Conservation (phyloP, 2,888 invertebrate species). For the Perizoma flavofasciatum region DNA sequence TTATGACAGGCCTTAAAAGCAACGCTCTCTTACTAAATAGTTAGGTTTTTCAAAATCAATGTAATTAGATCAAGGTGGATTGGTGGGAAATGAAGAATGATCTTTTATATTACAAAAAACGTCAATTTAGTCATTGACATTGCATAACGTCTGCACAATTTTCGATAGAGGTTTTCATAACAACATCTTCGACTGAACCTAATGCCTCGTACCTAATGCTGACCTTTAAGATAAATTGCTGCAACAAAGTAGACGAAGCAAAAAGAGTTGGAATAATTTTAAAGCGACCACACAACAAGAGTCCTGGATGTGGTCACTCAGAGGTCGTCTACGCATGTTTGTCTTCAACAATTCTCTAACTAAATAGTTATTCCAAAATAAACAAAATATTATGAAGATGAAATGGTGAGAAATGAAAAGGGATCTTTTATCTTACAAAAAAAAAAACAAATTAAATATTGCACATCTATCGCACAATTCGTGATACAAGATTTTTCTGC, state of each 20-base stretch:
- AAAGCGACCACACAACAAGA: slow-evolving; percentile 4
- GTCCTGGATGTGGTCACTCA: slow-evolving; percentile 16
- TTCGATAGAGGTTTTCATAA: not conserved
- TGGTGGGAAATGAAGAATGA: too few relatives aligned
- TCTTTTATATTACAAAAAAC: too few relatives aligned
- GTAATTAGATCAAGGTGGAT: too few relatives aligned
- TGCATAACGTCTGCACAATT: not conserved
- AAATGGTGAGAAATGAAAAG: too few relatives aligned
- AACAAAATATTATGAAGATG: too few relatives aligned
- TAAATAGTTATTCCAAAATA: too few relatives aligned
- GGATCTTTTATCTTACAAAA: too few relatives aligned
- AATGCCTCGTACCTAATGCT: slow-evolving; percentile 1
- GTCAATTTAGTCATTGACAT: too few relatives aligned
- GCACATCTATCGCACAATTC: not conserved
- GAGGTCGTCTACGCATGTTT: not conserved
- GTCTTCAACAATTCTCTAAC: too few relatives aligned
- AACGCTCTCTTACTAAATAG: too few relatives aligned
- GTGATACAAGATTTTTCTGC: not conserved
- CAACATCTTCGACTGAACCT: not conserved
- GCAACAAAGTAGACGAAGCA: slow-evolving; percentile 19
- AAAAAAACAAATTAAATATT: not conserved
- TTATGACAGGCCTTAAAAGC: too few relatives aligned
- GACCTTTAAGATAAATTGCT: slow-evolving; percentile 15
- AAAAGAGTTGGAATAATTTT: slow-evolving; percentile 19
- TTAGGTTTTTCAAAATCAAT: too few relatives aligned